These are phyloP conservation scores for Microhierax caerulescens DNA, from an alignment of 2,797 vertebrate genomes.

Conservation along the genomic window DNA sequence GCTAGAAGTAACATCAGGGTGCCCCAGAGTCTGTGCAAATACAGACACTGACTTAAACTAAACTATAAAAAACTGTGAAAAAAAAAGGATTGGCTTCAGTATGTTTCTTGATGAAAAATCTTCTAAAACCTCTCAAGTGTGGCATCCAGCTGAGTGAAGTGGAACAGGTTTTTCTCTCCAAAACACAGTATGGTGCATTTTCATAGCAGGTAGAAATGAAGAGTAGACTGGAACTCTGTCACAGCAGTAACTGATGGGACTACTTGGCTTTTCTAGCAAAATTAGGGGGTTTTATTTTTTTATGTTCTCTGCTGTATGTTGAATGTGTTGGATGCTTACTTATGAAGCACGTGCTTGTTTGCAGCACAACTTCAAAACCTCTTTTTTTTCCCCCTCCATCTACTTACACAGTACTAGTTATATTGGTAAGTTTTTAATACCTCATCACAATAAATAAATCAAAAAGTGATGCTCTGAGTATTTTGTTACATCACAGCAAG, in stretches of 20 bases:
- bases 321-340: background rate
- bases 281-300: background rate
- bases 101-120: background rate
- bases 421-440: background rate
- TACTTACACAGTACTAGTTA: background rate
- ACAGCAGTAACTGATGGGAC: background rate
- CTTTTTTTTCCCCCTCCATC: background rate
- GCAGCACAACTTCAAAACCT: background rate
- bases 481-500: background rate
- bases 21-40: background rate
- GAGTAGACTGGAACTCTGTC: background rate
- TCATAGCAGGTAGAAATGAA: background rate
- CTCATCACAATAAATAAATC: background rate
- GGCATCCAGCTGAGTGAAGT: background rate
- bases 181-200: background rate
- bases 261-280: background rate
- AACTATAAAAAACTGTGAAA: background rate
- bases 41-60: background rate
- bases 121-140: background rate
- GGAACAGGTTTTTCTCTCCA: background rate
- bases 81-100: background rate
- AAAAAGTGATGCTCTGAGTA: background rate
- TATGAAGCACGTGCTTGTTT: fast-evolving
- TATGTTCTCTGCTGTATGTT: background rate
- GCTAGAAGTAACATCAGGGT: background rate